Evolutionary conservation across 2,888 invertebrate species (phyloP).

Genomic region (Pristionchus entomophagus): DNA sequence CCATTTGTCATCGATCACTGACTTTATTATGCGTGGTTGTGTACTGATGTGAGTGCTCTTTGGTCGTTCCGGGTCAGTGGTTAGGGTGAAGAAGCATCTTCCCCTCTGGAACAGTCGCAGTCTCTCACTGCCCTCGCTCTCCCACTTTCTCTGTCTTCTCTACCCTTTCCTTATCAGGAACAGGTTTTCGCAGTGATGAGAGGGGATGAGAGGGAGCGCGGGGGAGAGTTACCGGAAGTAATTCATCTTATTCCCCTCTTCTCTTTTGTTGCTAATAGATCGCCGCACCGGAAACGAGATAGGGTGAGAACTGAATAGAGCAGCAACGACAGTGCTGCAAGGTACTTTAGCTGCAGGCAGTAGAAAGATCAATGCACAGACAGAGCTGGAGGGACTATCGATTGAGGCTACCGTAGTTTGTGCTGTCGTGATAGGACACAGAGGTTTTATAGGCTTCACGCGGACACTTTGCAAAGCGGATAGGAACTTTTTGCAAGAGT

Average conservation of each 20-base stretch:
- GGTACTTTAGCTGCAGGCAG: neutral
- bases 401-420: neutral
- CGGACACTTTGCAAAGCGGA: too few species aligned
- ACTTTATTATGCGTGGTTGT: neutral
- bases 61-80: constrained; percentile 27
- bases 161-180: neutral
- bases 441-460: too few species aligned
- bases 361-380: neutral
- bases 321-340: constrained; percentile 23
- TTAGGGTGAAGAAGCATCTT: too few species aligned
- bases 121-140: neutral
- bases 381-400: neutral
- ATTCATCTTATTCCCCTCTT: constrained; percentile 36
- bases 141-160: neutral
- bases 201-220: too few species aligned
- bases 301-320: neutral
- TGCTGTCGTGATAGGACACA: neutral
- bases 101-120: neutral
- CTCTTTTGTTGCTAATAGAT: constrained; percentile 47
- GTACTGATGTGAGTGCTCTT: neutral
- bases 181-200: neutral
- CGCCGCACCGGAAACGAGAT: constrained; percentile 41
- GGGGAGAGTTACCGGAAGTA: constrained; percentile 45
- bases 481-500: neutral
- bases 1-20: neutral